Evolutionary conservation across 2,113 vertebrate species (phyloP), one percentile per base, ranked within the genome.

Genomic region (Dicerorhinus sumatrensis): DNA sequence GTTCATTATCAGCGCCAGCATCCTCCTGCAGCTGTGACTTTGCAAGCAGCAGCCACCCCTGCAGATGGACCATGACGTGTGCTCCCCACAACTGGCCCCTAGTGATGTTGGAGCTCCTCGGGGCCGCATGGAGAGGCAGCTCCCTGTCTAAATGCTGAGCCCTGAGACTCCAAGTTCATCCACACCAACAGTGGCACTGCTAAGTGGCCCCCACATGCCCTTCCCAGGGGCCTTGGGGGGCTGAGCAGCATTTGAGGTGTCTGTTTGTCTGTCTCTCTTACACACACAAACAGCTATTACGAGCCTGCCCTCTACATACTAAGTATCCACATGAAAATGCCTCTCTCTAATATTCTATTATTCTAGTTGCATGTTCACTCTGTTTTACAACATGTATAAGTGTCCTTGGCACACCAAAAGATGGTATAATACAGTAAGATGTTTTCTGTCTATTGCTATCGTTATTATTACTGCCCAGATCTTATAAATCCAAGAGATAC

Each of bases 81-180:
- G 77, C 25, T 77, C 5, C 36, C 83, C n/a, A 48, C 65, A 25
- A 10, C 31, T 39, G 63, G 62, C 58, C 51, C 17, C 48, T 39
- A 27, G 31, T 46, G 48, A 46, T 2, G 23, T 2, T 17, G 23
- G 16, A 42, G n/a, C 56, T 83, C 6, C n/a, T 1, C 3, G 8
- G 56, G 36, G 20, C 42, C 72, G 9, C 2, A 3, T n/a, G 21
- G 79, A 77, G n/a, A 80, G 48, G 27, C 20, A 62, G 62, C 51
- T 79, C 77, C 65, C 58, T 85, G 20, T 90, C 42, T 93, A 27
- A 92, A 56, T 20, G 77, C 48, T 21, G 25, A 90, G 42, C 42
- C n/a, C 18, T 14, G 73, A 69, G 63, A 5, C 0, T 2, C 17
- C 54, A 36, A 33, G 46, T 62, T 51, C 67, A 48, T 48, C 39